Evolutionary conservation across 2,888 invertebrate species (phyloP).

Genomic region (Aleiodes leptofemur): DNA sequence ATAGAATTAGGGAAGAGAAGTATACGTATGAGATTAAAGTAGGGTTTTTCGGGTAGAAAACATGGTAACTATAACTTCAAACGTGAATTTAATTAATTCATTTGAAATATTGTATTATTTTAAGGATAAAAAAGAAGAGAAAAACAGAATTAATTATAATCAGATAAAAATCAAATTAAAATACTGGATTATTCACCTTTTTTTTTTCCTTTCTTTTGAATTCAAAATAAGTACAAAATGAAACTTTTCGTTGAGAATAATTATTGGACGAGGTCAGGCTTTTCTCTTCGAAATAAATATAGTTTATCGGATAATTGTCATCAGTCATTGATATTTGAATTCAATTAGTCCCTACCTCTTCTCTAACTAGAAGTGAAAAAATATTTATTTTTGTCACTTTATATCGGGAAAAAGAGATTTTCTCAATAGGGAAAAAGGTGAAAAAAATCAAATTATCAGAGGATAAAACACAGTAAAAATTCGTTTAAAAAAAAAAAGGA

Average conservation of each 20-base stretch:
- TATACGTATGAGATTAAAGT: constrained; percentile 48
- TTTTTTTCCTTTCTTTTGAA: background rate
- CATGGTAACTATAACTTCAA: constrained; percentile 39
- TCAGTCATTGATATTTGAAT: no score
- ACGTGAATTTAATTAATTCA: constrained; percentile 47
- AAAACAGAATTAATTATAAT: background rate
- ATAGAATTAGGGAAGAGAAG: constrained; percentile 52
- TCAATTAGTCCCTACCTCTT: no score
- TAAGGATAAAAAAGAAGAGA: background rate
- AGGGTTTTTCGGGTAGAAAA: constrained; percentile 30
- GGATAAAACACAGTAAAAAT: no score
- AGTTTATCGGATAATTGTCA: constrained; percentile 1
- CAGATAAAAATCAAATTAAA: background rate
- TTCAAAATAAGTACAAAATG: no score
- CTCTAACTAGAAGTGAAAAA: no score
- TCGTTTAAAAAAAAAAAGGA: no score
- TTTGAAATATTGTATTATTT: constrained; percentile 32
- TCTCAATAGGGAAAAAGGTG: no score
- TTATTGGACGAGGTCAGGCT: no score
- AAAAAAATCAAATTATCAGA: no score
- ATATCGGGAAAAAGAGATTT: no score
- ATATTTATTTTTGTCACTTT: no score
- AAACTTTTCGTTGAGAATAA: no score
- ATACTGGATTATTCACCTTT: constrained; percentile 4
- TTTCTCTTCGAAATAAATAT: background rate